A percentile compares a stretch with the other conserved stretches of the same genome.
Conservation (phyloP, 2,888 invertebrate genomes). For the Agriotes lineatus region DNA sequence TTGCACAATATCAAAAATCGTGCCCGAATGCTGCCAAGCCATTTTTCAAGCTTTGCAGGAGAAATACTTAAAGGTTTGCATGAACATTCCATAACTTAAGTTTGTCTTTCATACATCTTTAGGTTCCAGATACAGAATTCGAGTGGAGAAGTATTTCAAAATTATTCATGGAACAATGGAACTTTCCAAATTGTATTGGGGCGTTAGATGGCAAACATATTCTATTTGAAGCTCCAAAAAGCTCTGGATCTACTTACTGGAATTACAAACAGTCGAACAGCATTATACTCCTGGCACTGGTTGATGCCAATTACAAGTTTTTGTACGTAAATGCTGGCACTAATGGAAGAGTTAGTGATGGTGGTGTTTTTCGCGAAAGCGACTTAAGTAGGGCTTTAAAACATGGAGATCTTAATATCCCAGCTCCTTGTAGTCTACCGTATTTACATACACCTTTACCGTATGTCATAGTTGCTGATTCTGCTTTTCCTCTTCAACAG, state of each 20-base stretch:
- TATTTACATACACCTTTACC: constrained; percentile 44
- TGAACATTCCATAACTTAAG: constrained; percentile 9
- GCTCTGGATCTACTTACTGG: constrained; percentile 50
- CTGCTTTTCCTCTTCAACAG: constrained; percentile 52
- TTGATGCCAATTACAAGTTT: constrained; percentile 52
- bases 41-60: background rate
- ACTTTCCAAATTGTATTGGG: constrained; percentile 51
- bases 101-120: too few relatives aligned
- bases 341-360: constrained; percentile 54
- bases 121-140: background rate
- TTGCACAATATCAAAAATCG: constrained; percentile 29
- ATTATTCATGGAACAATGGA: constrained; percentile 43
- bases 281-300: constrained; percentile 52
- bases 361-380: constrained; percentile 50
- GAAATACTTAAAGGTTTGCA: constrained; percentile 24
- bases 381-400: constrained; percentile 45
- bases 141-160: constrained; percentile 30
- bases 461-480: constrained; percentile 54
- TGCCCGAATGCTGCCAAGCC: constrained; percentile 1
- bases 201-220: constrained; percentile 53
- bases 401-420: constrained; percentile 49
- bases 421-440: constrained; percentile 49
- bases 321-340: constrained; percentile 51
- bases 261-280: constrained; percentile 53
- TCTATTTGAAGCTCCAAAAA: constrained; percentile 35